Conservation (phyloP, 2,797 vertebrate species). For the Sternotherus odoratus region DNA sequence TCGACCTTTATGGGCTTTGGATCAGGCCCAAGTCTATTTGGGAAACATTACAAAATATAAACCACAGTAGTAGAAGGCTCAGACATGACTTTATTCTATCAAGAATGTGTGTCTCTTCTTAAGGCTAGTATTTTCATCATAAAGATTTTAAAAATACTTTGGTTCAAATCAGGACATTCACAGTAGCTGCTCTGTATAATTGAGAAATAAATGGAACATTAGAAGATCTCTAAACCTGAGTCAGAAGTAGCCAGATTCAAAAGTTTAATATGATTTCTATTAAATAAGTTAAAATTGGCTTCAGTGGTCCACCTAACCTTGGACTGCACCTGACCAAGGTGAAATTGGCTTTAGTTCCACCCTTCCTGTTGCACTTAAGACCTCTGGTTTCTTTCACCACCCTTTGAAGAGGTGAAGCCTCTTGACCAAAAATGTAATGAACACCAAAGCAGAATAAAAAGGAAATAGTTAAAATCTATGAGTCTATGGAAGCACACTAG, state of each 20-base stretch:
- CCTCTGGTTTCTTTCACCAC: neutral
- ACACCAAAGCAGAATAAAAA: slow-evolving; percentile 40
- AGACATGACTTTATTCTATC: neutral
- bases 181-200: neutral
- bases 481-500: slow-evolving; percentile 24
- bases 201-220: neutral
- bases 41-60: neutral
- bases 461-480: slow-evolving; percentile 26
- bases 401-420: slow-evolving; percentile 23
- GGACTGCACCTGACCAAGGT: neutral
- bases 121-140: neutral
- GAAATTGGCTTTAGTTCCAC: slow-evolving; percentile 27
- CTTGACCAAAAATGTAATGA: slow-evolving; percentile 38
- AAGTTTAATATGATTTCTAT: neutral
- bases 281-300: neutral
- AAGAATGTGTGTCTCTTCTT: neutral
- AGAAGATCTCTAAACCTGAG: neutral
- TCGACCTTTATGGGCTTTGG: neutral
- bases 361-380: neutral
- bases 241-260: neutral
- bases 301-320: neutral
- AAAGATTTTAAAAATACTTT: neutral
- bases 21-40: neutral
- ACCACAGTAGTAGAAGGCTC: neutral
- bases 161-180: neutral